Evolutionary conservation across 2,888 invertebrate species (phyloP), one percentile per base, ranked within the genome.

Genomic region (Gonocerus acuteangulatus): DNA sequence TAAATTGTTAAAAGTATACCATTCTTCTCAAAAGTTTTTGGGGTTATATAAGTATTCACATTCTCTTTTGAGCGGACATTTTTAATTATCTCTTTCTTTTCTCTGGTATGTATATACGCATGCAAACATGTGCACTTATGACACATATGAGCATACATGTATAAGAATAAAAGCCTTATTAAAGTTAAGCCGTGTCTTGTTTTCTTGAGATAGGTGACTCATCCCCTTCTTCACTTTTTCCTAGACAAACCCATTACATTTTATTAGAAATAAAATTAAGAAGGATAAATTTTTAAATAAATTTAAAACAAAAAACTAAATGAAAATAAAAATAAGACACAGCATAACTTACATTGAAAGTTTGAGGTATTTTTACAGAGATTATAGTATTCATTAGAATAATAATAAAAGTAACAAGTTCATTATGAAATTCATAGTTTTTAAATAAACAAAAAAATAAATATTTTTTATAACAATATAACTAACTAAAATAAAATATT

Each of bases 151-250:
- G 9, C 27, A 27, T 27, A 27, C 4, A 27, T 27, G 15, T 39
- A 39, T 39, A n/a, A 9, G n/a, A 32, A 32, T 9, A 32, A 6
- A 54, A 4, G 54, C 13, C 11, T 54, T 52, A 15, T 16, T 42
- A 19, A 57, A 57, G 59, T 59, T 59, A 59, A 59, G 59, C 59
- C 48, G 59, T 59, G 59, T 59, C 48, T 48, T 22, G 39, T 57
- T 57, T 57, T 34, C 45, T 45, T 45, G 36, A 16, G 48, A 48
- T 47, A 57, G 45, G 57, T 13, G 47, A 47, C 57, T 47, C 47
- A 57, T 34, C 27, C 57, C 23, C 57, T 57, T 45, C 57, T 47
- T 44, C 22, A 23, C 42, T 27, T 34, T 36, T 45, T 57, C 57
- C 57, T 57, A 47, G 39, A 57, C 57, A 57, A 57, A 57, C 45